These are phyloP conservation scores for Clytia hemisphaerica DNA, from an alignment of 30 jellyfish, hydroid and myxozoan species.

Conservation along the genomic window DNA sequence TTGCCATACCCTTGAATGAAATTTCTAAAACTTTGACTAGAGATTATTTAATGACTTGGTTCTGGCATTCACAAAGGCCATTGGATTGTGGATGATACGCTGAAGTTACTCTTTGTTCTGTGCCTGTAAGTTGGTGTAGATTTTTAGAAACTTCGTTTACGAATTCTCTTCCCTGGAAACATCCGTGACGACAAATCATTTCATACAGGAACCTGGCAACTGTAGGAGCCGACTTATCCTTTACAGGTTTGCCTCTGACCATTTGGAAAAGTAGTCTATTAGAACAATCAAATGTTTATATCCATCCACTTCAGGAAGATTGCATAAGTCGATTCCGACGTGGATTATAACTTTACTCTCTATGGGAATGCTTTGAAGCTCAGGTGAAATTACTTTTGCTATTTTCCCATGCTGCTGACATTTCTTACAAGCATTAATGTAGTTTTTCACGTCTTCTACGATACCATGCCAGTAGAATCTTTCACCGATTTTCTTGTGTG, in stretches of 20 bases:
- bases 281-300: neutral
- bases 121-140: conserved; percentile 13
- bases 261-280: neutral
- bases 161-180: neutral
- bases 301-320: neutral
- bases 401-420: neutral
- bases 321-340: neutral
- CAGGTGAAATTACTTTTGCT: neutral
- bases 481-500: neutral
- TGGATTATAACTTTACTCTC: neutral
- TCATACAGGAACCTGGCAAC: neutral
- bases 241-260: neutral
- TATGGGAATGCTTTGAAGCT: neutral
- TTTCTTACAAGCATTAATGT: neutral
- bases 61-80: neutral
- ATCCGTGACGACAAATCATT: neutral
- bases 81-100: neutral
- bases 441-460: neutral
- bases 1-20: no score
- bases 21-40: no score
- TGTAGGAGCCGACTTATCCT: no score
- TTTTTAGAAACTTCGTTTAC: neutral
- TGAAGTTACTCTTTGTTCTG: conserved; percentile 10
- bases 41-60: neutral
- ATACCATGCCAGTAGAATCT: neutral